Conservation (phyloP, 2,113 vertebrate species). For the Periophthalmus modestus region DNA sequence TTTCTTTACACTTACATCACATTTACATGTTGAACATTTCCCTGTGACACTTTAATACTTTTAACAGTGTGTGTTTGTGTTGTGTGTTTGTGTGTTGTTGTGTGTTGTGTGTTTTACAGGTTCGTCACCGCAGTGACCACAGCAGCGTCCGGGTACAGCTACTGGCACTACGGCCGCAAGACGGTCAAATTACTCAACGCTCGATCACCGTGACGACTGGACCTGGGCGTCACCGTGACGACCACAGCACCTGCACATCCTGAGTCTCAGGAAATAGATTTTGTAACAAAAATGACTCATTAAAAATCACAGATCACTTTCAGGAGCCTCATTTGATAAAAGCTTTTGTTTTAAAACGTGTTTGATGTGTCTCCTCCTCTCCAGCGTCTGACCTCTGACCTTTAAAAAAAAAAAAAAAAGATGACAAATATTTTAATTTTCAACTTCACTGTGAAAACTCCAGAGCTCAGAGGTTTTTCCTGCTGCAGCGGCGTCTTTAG, state of each 20-base stretch:
- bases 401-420: neutral
- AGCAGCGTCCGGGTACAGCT: constrained; percentile 90
- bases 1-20: neutral
- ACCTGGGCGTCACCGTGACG: constrained; percentile 32
- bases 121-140: constrained; percentile 91
- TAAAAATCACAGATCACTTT: constrained; percentile 42
- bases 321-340: neutral
- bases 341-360: neutral
- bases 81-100: too few species aligned
- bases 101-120: constrained; percentile 74
- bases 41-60: neutral
- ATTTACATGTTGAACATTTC: neutral
- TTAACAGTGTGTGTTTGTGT: neutral
- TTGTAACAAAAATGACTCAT: constrained; percentile 55
- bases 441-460: too few species aligned
- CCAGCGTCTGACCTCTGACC: too few species aligned
- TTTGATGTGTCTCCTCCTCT: neutral
- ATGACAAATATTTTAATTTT: too few species aligned
- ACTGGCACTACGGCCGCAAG: constrained; percentile 95
- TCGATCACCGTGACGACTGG: constrained; percentile 41
- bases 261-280: constrained; percentile 46
- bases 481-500: too few species aligned
- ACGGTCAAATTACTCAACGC: constrained; percentile 88
- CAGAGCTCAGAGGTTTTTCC: too few species aligned
- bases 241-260: constrained; percentile 12